Evolutionary conservation across 2,888 invertebrate genomes (phyloP).

Genomic region (Chalcis sispes): DNA sequence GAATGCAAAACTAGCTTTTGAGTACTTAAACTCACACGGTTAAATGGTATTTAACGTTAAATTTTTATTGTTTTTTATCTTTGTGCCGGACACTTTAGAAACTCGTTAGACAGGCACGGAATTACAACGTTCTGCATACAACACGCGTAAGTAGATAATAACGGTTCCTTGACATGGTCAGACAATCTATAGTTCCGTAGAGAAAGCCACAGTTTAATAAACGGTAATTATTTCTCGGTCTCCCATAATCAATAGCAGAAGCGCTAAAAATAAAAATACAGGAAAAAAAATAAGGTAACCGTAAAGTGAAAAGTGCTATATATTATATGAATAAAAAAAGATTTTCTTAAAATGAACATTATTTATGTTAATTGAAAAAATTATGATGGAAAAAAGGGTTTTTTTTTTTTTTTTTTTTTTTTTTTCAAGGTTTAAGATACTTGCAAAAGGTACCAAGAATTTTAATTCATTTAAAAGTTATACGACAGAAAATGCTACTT

Average conservation of each 20-base stretch:
- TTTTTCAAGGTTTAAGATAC: too few species aligned
- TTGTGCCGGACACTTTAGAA: conserved; percentile 56
- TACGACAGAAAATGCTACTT: too few species aligned
- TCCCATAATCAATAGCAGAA: conserved; percentile 58
- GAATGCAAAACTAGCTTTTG: conserved; percentile 55
- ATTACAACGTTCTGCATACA: conserved; percentile 58
- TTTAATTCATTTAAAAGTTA: too few species aligned
- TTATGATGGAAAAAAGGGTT: conserved; percentile 42
- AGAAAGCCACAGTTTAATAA: conserved; percentile 58
- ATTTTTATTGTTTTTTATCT: conserved; percentile 53
- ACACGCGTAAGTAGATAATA: conserved; percentile 58
- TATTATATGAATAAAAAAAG: conserved; percentile 32
- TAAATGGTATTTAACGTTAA: conserved; percentile 57
- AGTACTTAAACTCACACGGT: conserved; percentile 53
- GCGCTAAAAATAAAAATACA: conserved; percentile 54
- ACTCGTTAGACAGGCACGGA: conserved; percentile 58
- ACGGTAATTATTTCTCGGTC: conserved; percentile 57
- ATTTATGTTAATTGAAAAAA: conserved; percentile 42
- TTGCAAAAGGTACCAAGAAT: too few species aligned
- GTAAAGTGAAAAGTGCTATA: conserved; percentile 53
- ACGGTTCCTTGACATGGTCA: conserved; percentile 58
- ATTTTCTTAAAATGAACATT: conserved; percentile 45
- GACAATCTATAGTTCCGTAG: conserved; percentile 56
- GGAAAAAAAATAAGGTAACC: conserved; percentile 45
- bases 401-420: too few species aligned